Evolutionary conservation across 2,888 invertebrate genomes (phyloP).

Genomic region (Drosophila formosana): DNA sequence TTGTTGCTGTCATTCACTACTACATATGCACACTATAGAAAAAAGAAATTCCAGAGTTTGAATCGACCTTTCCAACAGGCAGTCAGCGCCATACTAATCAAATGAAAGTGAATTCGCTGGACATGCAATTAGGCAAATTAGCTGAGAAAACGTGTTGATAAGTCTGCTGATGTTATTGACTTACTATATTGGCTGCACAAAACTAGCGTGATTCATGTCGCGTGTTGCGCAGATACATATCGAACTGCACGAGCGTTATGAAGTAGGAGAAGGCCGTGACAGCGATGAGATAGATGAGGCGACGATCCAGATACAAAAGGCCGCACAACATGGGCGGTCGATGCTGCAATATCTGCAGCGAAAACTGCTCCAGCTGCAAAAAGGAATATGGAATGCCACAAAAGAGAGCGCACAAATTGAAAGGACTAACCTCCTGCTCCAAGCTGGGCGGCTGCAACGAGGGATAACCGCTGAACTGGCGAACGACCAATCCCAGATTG

Average conservation of each 20-base stretch:
- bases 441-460: conserved; percentile 51
- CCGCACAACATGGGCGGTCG: conserved; percentile 71
- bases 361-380: conserved; percentile 72
- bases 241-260: conserved; percentile 79
- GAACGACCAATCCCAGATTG: conserved; percentile 54
- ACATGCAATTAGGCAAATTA: conserved; percentile 35
- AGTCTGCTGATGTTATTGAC: conserved; percentile 20
- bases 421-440: conserved; percentile 59
- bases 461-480: conserved; percentile 55
- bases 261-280: conserved; percentile 76
- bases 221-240: conserved; percentile 58
- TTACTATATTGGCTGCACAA: not conserved
- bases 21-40: no score
- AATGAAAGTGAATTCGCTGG: not conserved
- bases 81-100: not conserved
- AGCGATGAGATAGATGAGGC: conserved; percentile 70
- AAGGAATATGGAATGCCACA: not conserved
- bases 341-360: conserved; percentile 54
- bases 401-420: no score
- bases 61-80: not conserved
- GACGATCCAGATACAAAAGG: conserved; percentile 69
- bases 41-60: not conserved
- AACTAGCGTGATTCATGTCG: conserved; percentile 1
- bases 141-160: conserved; percentile 9
- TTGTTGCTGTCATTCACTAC: no score